Evolutionary conservation across 2,888 invertebrate genomes (phyloP), one percentile per base, ranked within the genome.

Genomic region (Pyrochroa serraticornis): DNA sequence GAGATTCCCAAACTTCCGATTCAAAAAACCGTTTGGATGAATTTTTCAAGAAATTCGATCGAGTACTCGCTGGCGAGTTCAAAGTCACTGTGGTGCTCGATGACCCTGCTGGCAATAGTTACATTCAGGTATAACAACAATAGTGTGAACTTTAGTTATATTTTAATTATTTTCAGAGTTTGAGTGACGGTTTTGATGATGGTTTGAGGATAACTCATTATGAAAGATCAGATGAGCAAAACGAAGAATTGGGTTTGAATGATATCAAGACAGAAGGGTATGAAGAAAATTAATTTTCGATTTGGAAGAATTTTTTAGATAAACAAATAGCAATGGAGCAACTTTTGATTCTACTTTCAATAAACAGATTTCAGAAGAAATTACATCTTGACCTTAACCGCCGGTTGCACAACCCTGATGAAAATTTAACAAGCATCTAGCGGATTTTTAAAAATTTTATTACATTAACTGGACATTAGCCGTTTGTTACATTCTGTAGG

Each of bases 21-120:
- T 75, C 82, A 0, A 82, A 82, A 45, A 67, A 78, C 8, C 83
- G 85, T 43, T 80, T 95, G 71, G 71, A 84, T 0, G 73, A 73
- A 71, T 92, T 97, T 77, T 77, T 91, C 10, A 72, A 78, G 0
- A 82, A 87, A 64, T 80, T 96, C 50, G 84, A 90, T 39, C 80
- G 86, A 48, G 85, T 93, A 7, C 75, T 93, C 12, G 79, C 82
- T 0, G 84, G 90, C 1, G 79, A 86, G 66, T 77, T 79, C 7
- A 69, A 81, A 3, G 83, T 92, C 0, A 95, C 95, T 0, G 66
- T 99, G 1, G 77, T 97, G 2, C 80, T 99, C 62, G 95, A 98
- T 78, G 99, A 99, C 82, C 96, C 98, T 1, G 94, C 97, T 6
- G 99, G 99, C 0, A 98, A 98, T 80, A 97, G 96, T 63, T 98